Percentiles rank a stretch among this genome's conserved stretches.
Conservation (phyloP, 2,113 vertebrate genomes). For the Xiphophorus couchianus region DNA sequence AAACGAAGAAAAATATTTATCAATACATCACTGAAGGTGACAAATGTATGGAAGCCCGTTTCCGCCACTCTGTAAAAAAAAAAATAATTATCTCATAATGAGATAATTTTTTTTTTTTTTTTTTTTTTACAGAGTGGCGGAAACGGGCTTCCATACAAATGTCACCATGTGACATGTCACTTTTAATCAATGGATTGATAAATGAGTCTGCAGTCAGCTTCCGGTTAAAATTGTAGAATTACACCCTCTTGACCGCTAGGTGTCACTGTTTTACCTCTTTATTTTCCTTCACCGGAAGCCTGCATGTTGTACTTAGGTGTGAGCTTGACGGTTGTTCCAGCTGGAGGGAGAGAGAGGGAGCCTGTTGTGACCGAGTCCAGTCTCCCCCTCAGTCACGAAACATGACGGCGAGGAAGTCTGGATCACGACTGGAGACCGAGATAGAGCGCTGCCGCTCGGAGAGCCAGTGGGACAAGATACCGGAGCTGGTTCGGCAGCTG, state of each 20-base stretch:
- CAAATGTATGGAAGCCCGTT: too few relatives aligned
- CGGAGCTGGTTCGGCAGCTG: conserved; percentile 89
- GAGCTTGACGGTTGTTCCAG: neutral
- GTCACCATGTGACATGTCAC: too few relatives aligned
- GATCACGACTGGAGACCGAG: conserved; percentile 91
- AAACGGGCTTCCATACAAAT: too few relatives aligned
- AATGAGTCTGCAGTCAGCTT: too few relatives aligned
- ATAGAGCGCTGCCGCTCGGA: conserved; percentile 93
- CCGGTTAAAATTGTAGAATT: too few relatives aligned
- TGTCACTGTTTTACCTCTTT: neutral
- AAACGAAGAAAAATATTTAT: too few relatives aligned
- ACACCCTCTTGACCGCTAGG: neutral
- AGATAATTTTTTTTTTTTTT: too few relatives aligned
- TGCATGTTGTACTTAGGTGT: rapidly evolving
- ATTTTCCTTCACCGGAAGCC: conserved; percentile 23
- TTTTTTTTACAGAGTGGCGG: too few relatives aligned
- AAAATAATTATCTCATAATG: too few relatives aligned
- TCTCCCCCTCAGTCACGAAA: conserved; percentile 46
- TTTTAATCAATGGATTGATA: too few relatives aligned
- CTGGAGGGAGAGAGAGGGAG: neutral
- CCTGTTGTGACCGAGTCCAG: conserved; percentile 26
- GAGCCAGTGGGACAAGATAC: conserved; percentile 91
- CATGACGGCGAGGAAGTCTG: conserved; percentile 93
- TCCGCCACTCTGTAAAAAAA: too few relatives aligned
- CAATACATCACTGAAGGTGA: too few relatives aligned